Percentiles rank a stretch among this genome's conserved stretches.
Evolutionary conservation across 2,797 vertebrate species (phyloP).

Genomic region (Girardinus metallicus): DNA sequence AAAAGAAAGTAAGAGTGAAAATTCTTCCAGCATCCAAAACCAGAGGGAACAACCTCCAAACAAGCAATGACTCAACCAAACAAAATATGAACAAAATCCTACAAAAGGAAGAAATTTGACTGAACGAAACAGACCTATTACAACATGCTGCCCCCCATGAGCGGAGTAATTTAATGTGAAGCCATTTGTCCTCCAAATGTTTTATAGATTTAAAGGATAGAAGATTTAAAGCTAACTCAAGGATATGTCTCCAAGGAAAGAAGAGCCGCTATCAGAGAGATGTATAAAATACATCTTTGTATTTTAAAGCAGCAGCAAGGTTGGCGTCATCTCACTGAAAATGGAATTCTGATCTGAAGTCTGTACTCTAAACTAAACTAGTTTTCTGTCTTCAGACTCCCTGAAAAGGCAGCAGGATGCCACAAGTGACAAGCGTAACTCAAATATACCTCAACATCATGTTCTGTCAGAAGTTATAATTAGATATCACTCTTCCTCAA

Average conservation of each 20-base stretch:
- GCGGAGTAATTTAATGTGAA: not conserved
- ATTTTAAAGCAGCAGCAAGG: not conserved
- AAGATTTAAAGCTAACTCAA: not conserved
- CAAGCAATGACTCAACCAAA: too few species aligned
- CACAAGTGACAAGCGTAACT: not conserved
- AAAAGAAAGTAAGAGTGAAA: too few species aligned
- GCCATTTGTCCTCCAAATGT: not conserved
- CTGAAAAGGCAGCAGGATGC: not conserved
- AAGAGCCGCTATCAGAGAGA: not conserved
- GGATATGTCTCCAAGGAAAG: not conserved
- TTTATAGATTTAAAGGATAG: not conserved
- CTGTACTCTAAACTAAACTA: not conserved
- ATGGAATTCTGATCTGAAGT: not conserved
- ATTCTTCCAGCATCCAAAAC: too few species aligned
- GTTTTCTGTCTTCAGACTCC: not conserved
- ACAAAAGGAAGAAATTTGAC: not conserved
- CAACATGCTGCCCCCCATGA: not conserved
- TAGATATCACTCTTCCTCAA: not conserved
- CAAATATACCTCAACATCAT: not conserved
- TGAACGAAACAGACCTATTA: not conserved
- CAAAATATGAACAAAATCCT: too few species aligned
- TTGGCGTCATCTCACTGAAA: not conserved
- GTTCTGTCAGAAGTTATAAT: constrained; percentile 1
- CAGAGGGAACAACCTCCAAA: too few species aligned
- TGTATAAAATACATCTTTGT: too few species aligned